These are phyloP conservation scores for Scolanthus callimorphus DNA, from an alignment of 92 coral and sea anemone species.

Conservation along the genomic window DNA sequence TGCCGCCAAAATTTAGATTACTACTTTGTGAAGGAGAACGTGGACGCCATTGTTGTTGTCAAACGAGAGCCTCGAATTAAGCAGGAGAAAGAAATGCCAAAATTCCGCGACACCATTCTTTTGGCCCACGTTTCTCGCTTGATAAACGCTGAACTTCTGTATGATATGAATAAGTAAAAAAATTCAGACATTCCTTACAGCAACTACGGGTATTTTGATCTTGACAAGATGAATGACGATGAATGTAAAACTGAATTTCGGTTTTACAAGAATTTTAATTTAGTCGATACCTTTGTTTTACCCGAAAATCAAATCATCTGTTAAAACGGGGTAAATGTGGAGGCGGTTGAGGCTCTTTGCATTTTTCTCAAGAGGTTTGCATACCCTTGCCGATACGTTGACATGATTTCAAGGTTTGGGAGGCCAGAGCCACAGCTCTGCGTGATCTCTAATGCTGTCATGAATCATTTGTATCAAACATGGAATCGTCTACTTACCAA, in stretches of 20 bases:
- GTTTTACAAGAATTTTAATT: slow-evolving; percentile 29
- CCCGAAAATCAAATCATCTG: too few species aligned
- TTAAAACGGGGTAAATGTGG: too few species aligned
- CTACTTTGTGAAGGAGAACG: neutral
- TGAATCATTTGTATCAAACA: slow-evolving; percentile 32
- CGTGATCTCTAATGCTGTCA: slow-evolving; percentile 44
- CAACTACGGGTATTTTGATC: slow-evolving; percentile 5
- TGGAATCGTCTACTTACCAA: slow-evolving; percentile 47
- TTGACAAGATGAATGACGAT: slow-evolving; percentile 8
- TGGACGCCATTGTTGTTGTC: neutral
- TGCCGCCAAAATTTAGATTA: neutral
- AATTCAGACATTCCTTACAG: slow-evolving; percentile 16
- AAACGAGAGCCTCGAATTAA: too few species aligned
- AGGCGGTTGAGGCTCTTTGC: too few species aligned
- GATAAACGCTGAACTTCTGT: slow-evolving; percentile 3
- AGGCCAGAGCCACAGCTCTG: slow-evolving; percentile 64
- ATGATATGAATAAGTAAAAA: slow-evolving; percentile 2
- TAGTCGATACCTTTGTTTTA: too few species aligned
- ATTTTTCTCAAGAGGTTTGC: too few species aligned
- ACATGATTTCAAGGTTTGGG: slow-evolving; percentile 37
- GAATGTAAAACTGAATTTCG: slow-evolving; percentile 26
- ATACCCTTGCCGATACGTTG: too few species aligned
- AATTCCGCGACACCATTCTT: neutral
- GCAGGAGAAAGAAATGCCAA: too few species aligned
- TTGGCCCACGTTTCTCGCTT: neutral